phyloP scores from a whole-genome alignment of 2,888 invertebrate species.

The Priocnemis perturbator region DNA sequence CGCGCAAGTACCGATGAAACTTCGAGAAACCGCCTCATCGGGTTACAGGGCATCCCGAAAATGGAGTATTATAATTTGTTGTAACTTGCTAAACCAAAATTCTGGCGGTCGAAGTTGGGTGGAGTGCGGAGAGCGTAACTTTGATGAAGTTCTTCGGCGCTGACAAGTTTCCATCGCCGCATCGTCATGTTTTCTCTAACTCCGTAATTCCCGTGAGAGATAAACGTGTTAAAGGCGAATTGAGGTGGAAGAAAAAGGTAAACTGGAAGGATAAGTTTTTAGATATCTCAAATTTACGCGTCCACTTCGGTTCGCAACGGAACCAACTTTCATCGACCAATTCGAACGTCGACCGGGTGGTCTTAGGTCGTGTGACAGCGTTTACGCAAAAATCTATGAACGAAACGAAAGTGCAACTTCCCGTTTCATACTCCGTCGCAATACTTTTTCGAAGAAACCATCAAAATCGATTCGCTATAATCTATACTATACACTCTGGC shows the following conservation, averaged over 20 bases:
- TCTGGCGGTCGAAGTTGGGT: not conserved
- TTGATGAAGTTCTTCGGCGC: not conserved
- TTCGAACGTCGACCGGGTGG: too few species aligned
- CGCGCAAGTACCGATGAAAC: constrained; percentile 8
- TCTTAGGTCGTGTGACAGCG: too few species aligned
- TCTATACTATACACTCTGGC: not conserved
- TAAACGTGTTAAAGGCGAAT: too few species aligned
- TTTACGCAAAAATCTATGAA: too few species aligned
- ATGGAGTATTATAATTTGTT: constrained; percentile 14
- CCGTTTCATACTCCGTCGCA: too few species aligned
- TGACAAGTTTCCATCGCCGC: constrained; percentile 1
- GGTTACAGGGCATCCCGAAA: constrained; percentile 33
- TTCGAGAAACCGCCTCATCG: constrained; percentile 31
- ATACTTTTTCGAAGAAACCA: not conserved
- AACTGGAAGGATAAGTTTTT: constrained; percentile 7
- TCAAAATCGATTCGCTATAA: not conserved
- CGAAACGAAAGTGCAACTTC: too few species aligned
- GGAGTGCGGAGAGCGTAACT: constrained; percentile 1
- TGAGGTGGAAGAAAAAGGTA: not conserved
- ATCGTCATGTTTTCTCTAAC: too few species aligned
- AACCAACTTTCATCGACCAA: too few species aligned
- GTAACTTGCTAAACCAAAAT: not conserved
- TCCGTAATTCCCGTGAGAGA: too few species aligned
- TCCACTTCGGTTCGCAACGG: too few species aligned
- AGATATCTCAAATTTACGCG: constrained; percentile 11